Evolutionary conservation across 2,888 invertebrate genomes (phyloP).

Genomic region (Chirona hameri): DNA sequence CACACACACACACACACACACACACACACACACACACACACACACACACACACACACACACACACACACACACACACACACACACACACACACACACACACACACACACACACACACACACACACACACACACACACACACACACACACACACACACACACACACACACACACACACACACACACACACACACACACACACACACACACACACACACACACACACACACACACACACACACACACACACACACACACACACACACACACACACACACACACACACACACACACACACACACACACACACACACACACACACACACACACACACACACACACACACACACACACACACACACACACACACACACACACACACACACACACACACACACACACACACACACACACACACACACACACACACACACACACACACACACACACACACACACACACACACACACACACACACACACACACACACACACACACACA

Average conservation of each 20-base stretch:
- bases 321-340: background rate
- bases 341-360: background rate
- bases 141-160: background rate
- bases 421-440: background rate
- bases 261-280: background rate
- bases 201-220: background rate
- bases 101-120: background rate
- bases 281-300: background rate
- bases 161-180: background rate
- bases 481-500: background rate
- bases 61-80: background rate
- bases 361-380: background rate
- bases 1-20: background rate
- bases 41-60: conserved; percentile 26
- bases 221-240: too few relatives aligned
- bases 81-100: background rate
- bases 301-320: background rate
- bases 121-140: background rate
- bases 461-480: background rate
- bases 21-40: background rate
- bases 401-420: too few relatives aligned
- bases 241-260: background rate
- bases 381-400: background rate
- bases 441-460: background rate
- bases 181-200: background rate